Evolutionary conservation across 1,140 invertebrate genomes (phyloP), one percentile per base, ranked within the genome.

Genomic region (Drosophila ercepeae): DNA sequence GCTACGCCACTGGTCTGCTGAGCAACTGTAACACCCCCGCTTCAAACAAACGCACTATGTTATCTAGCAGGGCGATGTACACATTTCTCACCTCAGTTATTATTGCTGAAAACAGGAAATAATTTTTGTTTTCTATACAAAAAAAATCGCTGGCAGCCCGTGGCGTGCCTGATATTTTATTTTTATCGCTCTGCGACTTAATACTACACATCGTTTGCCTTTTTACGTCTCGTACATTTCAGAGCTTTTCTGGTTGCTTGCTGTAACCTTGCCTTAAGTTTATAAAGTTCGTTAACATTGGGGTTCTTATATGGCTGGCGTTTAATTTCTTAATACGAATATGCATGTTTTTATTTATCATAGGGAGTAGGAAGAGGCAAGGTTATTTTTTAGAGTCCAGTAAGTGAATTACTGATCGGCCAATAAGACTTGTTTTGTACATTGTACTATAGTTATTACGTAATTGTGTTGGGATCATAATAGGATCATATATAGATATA

Each of bases 271-370:
- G 68, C 39, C 45, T 29, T 53, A 67, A 53, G 48, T 67, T 75
- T 73, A 78, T 16, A 72, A 78, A 78, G 75, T 78, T 78, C 75
- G 76, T 78, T 74, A 74, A 53, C 73, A 64, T 75, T 72, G 70
- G 42, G 27, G 50, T 39, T 39, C 49, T 58, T 60, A 46, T 45
- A 34, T 55, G 34, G 32, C 14, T 53, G 48, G 13, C 44, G 58
- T 52, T 67, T 57, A 13, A 67, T 67, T 77, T 78, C 39, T 67
- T 70, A 50, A 57, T 76, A 51, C n/a, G n/a, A n/a, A n/a, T 59
- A 45, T 63, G 27, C 50, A 18, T 32, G 13, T 27, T 63, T 25
- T n/a, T n/a, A n/a, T 63, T 60, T 71, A 60, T 52, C 67, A 52
- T 25, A 18, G 59, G 32, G 16, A 48, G 34, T 48, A 36, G 51